A percentile compares a stretch with the other conserved stretches of the same genome.
These are phyloP conservation scores for Chamaetylas fuelleborni DNA, from an alignment of 2,113 vertebrate genomes.

Conservation along the genomic window DNA sequence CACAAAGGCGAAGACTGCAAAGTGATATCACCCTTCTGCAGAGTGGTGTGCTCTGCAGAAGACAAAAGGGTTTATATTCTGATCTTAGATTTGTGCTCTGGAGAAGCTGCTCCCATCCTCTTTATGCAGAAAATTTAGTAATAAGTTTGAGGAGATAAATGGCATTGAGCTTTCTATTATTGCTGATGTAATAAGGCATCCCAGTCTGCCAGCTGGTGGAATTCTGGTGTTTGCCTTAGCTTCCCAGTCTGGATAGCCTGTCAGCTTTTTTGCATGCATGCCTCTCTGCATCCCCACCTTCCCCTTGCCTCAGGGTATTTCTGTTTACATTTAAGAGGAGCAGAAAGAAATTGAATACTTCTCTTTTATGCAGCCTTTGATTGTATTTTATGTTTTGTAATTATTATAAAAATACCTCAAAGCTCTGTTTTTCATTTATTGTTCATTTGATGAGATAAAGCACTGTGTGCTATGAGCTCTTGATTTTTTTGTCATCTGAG, in stretches of 20 bases:
- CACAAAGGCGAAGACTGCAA: slow-evolving; percentile 22
- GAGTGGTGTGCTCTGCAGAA: neutral
- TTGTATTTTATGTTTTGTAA: slow-evolving; percentile 16
- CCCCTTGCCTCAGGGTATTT: neutral
- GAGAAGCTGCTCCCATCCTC: neutral
- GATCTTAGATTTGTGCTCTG: neutral
- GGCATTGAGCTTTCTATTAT: neutral
- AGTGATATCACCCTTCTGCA: slow-evolving; percentile 20
- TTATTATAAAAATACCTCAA: slow-evolving; percentile 20
- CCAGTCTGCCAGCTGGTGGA: neutral
- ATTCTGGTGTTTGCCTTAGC: neutral
- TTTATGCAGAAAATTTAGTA: neutral
- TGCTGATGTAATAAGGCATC: neutral
- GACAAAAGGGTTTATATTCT: neutral
- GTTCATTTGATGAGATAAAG: neutral
- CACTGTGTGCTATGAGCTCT: neutral
- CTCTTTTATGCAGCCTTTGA: neutral
- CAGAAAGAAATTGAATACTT: neutral
- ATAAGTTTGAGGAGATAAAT: neutral
- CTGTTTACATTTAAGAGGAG: slow-evolving; percentile 13
- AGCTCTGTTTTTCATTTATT: slow-evolving; percentile 1
- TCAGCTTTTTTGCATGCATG: neutral
- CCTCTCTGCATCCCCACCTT: neutral
- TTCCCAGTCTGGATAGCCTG: neutral
- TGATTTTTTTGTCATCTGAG: slow-evolving; percentile 6